A percentile compares a stretch with the other conserved stretches of the same genome.
These are phyloP conservation scores for Myioborus miniatus DNA, from an alignment of 2,797 vertebrate genomes.

Conservation along the genomic window DNA sequence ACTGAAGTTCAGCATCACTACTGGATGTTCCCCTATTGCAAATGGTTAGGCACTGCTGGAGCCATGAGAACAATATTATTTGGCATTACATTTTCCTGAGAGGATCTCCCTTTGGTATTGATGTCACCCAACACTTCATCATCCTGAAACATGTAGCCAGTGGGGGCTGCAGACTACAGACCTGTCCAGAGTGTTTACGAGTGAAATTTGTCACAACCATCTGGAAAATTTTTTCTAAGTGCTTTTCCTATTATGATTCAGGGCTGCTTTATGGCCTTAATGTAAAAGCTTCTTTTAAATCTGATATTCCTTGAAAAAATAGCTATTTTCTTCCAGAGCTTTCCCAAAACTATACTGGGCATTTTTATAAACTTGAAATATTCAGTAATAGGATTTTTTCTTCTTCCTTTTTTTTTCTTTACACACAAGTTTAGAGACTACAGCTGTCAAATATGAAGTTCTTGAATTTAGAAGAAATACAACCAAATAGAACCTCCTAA, in stretches of 20 bases:
- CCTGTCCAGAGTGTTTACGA: neutral
- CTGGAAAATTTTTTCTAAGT: neutral
- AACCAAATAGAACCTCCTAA: neutral
- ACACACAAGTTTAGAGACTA: neutral
- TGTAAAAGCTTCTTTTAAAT: neutral
- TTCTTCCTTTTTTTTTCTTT: neutral
- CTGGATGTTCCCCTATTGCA: neutral
- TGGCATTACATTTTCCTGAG: neutral
- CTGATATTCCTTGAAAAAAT: conserved; percentile 6
- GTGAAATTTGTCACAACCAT: neutral
- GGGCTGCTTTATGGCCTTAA: neutral
- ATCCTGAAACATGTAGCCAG: neutral
- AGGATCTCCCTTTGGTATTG: neutral
- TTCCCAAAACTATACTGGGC: neutral
- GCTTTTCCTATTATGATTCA: neutral
- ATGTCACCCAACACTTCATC: neutral
- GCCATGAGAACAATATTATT: neutral
- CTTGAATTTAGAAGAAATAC: neutral
- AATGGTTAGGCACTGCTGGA: neutral
- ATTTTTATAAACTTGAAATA: neutral
- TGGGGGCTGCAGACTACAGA: neutral
- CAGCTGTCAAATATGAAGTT: neutral
- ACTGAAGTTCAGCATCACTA: neutral
- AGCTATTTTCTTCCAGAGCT: neutral
- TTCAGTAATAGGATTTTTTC: neutral